phyloP scores from a whole-genome alignment of 2,888 invertebrate species.

The Drosophila emarginata region DNA sequence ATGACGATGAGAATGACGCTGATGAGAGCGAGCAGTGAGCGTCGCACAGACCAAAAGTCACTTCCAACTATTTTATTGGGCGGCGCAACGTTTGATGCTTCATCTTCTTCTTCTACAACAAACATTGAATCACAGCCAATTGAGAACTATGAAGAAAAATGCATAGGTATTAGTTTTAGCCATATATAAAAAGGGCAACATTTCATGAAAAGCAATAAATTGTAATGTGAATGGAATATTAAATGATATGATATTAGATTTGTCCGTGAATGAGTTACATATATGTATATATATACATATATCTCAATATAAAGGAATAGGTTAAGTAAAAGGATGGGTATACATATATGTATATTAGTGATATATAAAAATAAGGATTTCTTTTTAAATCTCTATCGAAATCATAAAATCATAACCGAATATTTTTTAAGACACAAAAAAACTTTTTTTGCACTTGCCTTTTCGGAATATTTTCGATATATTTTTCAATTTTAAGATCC shows the following conservation, averaged over 20 bases:
- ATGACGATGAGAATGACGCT: conserved; percentile 40
- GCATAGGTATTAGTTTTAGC: conserved; percentile 3
- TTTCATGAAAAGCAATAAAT: not conserved
- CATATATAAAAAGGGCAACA: not conserved
- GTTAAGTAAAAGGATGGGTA: too few species aligned
- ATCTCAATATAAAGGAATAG: too few species aligned
- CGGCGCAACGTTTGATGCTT: conserved; percentile 12
- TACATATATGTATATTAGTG: too few species aligned
- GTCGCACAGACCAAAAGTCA: not conserved
- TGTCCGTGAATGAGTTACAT: not conserved
- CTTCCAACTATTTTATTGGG: conserved; percentile 11
- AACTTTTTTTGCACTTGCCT: too few species aligned
- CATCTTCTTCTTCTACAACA: not conserved
- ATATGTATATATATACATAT: not conserved
- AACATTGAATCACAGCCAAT: conserved; percentile 16
- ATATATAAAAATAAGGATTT: too few species aligned
- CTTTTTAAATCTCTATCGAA: too few species aligned
- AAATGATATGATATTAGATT: not conserved
- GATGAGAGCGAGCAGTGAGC: conserved; percentile 29
- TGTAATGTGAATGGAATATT: not conserved
- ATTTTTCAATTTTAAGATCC: too few species aligned
- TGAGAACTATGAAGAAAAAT: conserved; percentile 10
- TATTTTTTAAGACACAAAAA: too few species aligned
- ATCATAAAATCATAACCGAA: too few species aligned
- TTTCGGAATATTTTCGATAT: too few species aligned